These are phyloP conservation scores for Heliopora coerulea DNA, from an alignment of 92 coral and sea anemone species.

Conservation along the genomic window DNA sequence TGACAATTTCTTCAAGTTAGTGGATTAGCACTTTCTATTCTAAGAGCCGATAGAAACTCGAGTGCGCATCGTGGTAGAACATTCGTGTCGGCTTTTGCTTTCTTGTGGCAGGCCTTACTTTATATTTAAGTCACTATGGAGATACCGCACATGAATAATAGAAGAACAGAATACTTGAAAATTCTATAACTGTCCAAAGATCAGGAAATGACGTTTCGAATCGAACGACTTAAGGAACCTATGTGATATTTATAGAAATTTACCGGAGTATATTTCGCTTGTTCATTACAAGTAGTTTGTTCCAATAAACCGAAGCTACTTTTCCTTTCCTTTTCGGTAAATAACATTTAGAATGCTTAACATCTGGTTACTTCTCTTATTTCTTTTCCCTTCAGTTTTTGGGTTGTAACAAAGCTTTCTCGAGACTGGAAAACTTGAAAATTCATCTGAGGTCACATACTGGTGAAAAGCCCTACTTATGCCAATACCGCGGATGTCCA, in stretches of 20 bases:
- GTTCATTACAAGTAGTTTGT: too few species aligned
- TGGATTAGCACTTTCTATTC: too few species aligned
- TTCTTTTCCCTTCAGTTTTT: conserved; percentile 64
- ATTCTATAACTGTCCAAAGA: too few species aligned
- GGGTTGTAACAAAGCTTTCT: conserved; percentile 95
- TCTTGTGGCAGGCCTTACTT: neutral
- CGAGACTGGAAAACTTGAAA: conserved; percentile 90
- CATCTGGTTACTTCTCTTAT: too few species aligned
- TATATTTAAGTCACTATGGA: conserved; percentile 15
- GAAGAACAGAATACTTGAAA: too few species aligned
- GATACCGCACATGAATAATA: conserved; percentile 10
- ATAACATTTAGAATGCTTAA: too few species aligned
- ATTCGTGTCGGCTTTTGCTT: conserved; percentile 39
- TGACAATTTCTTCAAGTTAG: too few species aligned
- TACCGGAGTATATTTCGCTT: too few species aligned
- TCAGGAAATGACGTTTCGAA: too few species aligned
- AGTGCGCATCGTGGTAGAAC: neutral
- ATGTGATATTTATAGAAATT: too few species aligned
- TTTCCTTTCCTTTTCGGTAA: too few species aligned
- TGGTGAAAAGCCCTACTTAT: conserved; percentile 96
- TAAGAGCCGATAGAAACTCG: neutral
- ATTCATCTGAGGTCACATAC: conserved; percentile 99
- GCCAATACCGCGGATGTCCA: conserved; percentile 90
- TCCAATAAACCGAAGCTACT: too few species aligned
- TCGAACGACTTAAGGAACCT: neutral